Evolutionary conservation across 2,888 invertebrate genomes (phyloP), one percentile per base, ranked within the genome.

Genomic region (Hyles lineata): DNA sequence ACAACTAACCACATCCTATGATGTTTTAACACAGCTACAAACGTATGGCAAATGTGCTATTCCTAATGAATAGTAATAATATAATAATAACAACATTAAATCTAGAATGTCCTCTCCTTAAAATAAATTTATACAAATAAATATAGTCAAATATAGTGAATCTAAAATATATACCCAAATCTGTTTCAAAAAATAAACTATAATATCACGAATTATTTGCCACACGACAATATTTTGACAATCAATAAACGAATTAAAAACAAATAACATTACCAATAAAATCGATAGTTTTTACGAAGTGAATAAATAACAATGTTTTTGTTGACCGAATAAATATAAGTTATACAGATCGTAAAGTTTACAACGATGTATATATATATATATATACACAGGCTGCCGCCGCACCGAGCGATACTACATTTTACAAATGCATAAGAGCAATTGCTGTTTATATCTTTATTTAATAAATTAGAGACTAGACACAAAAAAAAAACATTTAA

Each of bases 41-140:
- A 70, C 23, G 55, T 62, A 73, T 61, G 62, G 60, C 70, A 73
- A 73, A 69, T 61, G 23, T 70, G 60, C 70, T 50, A 70, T 70
- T 67, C 61, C 17, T 35, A 63, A 32, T 50, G 32, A 50, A 61
- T 19, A 43, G 25, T 61, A 19, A 70, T 21, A n/a, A 35, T 59
- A n/a, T 55, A 55, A 35, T 55, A 55, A 35, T 35, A 35, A 43
- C 43, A 60, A 7, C 19, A 35, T 19, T 50, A 23, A 21, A 62
- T 8, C 35, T 32, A 62, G n/a, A 32, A n/a, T 62, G n/a, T 62
- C 17, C 35, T 62, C 19, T 23, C 29, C 67, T 63, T 63, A 67
- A 23, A 21, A 11, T 43, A 6, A 63, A 43, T 50, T 67, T 67
- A 50, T 67, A 67, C 50, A 50, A 63, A 63, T 63, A 63, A 63